These are phyloP conservation scores for Brachionus manjavacas DNA, from an alignment of 1,140 invertebrate genomes.

Conservation along the genomic window DNA sequence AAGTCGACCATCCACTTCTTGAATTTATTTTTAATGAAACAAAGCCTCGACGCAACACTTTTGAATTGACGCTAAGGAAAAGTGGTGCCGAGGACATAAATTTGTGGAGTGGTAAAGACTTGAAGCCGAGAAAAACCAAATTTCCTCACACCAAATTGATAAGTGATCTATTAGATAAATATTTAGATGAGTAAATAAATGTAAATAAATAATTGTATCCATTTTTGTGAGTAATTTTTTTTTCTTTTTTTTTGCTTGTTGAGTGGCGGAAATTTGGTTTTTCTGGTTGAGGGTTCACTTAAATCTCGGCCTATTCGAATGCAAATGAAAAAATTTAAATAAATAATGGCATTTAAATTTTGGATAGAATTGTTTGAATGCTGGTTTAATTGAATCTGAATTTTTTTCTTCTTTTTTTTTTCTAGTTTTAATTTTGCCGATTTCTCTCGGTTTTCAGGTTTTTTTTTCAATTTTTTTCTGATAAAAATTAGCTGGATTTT, in stretches of 20 bases:
- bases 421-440: background rate
- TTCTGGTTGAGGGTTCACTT: background rate
- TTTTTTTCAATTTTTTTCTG: background rate
- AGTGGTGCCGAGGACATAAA: background rate
- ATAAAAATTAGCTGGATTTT: background rate
- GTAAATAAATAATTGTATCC: background rate
- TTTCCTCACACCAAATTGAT: background rate
- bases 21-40: slow-evolving; percentile 11
- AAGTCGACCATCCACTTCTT: slow-evolving; percentile 11
- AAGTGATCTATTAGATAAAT: slow-evolving; percentile 6
- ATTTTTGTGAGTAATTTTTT: background rate
- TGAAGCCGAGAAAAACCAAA: slow-evolving; percentile 17
- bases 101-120: slow-evolving; percentile 25
- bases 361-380: background rate
- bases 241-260: background rate
- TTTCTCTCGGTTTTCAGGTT: background rate
- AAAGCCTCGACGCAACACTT: background rate
- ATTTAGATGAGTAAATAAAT: slow-evolving; percentile 13
- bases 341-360: background rate
- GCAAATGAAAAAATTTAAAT: background rate
- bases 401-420: background rate
- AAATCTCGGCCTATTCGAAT: background rate
- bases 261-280: background rate
- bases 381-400: background rate
- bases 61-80: background rate